Evolutionary conservation across 2,797 vertebrate genomes (phyloP).

Genomic region (Dipus sagitta): DNA sequence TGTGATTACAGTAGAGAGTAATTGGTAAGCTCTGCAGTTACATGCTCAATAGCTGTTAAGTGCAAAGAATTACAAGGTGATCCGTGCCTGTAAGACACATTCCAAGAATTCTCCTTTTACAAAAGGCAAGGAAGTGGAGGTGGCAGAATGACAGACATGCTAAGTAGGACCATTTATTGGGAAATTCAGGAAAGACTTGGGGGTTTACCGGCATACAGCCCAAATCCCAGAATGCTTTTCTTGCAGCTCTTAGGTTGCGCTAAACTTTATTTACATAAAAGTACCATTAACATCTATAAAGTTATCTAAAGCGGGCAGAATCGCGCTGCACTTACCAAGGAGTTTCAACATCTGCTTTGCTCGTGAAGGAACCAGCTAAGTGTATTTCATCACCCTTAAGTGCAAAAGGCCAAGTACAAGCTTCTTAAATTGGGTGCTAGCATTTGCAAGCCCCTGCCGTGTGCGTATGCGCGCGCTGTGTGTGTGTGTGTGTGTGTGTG

Average conservation of each 20-base stretch:
- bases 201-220: neutral
- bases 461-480: neutral
- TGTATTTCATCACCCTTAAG: neutral
- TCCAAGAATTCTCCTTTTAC: constrained; percentile 73
- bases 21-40: constrained; percentile 77
- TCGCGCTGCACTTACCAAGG: neutral
- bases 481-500: too few species aligned
- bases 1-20: constrained; percentile 71
- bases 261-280: constrained; percentile 50
- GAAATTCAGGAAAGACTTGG: constrained; percentile 45
- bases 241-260: neutral
- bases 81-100: constrained; percentile 77
- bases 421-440: constrained; percentile 3
- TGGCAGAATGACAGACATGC: constrained; percentile 12
- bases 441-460: too few species aligned
- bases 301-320: constrained; percentile 11
- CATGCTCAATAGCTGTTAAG: constrained; percentile 62
- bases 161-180: neutral
- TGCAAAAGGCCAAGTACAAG: neutral
- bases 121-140: constrained; percentile 67
- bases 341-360: neutral
- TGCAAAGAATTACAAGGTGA: constrained; percentile 77
- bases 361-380: neutral
- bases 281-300: neutral
- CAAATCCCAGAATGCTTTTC: neutral